These are phyloP conservation scores for Agonopterix subpropinquella DNA, from an alignment of 2,888 invertebrate genomes.

Conservation along the genomic window DNA sequence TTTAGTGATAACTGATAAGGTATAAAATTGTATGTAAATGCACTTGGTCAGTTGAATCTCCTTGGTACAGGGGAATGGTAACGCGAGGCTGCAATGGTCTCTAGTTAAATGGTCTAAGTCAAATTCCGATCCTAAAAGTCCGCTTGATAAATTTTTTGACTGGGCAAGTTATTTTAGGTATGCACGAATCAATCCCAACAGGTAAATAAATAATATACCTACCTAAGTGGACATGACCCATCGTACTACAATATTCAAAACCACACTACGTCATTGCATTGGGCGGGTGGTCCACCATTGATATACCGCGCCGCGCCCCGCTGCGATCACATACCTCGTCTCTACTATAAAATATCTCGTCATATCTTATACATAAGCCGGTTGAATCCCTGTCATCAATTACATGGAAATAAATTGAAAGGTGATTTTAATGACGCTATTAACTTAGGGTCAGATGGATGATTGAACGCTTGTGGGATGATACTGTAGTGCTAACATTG, in stretches of 20 bases:
- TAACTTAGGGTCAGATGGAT: neutral
- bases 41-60: too few species aligned
- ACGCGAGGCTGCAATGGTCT: too few species aligned
- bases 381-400: constrained; percentile 21
- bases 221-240: neutral
- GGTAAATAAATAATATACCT: neutral
- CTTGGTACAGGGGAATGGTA: too few species aligned
- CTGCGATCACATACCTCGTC: constrained; percentile 45
- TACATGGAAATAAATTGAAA: constrained; percentile 1
- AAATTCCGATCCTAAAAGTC: too few species aligned
- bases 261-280: constrained; percentile 29
- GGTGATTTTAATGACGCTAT: neutral
- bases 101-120: too few species aligned
- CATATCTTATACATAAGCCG: constrained; percentile 14
- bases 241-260: constrained; percentile 6
- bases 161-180: too few species aligned
- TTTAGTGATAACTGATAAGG: too few species aligned
- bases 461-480: neutral
- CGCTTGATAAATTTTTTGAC: too few species aligned
- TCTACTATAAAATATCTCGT: constrained; percentile 31
- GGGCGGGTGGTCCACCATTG: constrained; percentile 49
- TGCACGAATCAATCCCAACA: too few species aligned
- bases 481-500: too few species aligned
- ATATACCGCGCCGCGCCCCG: constrained; percentile 39
- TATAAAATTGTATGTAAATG: too few species aligned